These are phyloP conservation scores for Myotis yumanensis DNA, from an alignment of 2,113 vertebrate genomes.

Conservation along the genomic window DNA sequence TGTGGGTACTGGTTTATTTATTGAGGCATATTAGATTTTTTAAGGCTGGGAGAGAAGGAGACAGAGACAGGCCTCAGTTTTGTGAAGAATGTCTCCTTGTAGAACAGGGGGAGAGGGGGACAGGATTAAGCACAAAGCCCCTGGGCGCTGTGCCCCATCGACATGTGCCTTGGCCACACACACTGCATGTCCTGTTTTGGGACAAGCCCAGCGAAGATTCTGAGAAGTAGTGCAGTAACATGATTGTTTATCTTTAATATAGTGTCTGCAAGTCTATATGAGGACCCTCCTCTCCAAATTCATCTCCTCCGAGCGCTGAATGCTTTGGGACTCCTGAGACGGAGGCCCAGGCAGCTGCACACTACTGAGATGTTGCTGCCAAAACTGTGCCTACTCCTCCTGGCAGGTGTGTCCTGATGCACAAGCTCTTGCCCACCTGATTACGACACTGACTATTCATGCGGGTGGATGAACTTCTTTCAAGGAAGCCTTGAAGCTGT, in stretches of 20 bases:
- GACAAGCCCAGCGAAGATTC: accelerated
- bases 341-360: background rate
- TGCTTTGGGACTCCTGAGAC: accelerated
- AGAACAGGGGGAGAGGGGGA: too few species aligned
- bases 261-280: accelerated
- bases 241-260: accelerated
- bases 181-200: accelerated
- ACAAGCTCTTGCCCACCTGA: background rate
- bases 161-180: too few species aligned
- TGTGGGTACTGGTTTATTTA: accelerated
- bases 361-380: background rate
- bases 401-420: background rate
- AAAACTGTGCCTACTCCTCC: background rate
- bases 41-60: background rate
- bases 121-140: accelerated
- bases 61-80: accelerated
- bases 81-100: too few species aligned
- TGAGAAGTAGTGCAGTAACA: accelerated
- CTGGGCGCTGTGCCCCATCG: accelerated
- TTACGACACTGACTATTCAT: accelerated
- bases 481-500: background rate
- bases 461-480: background rate
- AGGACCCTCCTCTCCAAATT: accelerated
- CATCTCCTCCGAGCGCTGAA: accelerated
- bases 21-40: background rate